Evolutionary conservation across 2,888 invertebrate species (phyloP).

Genomic region (Netelia fuscicornis): DNA sequence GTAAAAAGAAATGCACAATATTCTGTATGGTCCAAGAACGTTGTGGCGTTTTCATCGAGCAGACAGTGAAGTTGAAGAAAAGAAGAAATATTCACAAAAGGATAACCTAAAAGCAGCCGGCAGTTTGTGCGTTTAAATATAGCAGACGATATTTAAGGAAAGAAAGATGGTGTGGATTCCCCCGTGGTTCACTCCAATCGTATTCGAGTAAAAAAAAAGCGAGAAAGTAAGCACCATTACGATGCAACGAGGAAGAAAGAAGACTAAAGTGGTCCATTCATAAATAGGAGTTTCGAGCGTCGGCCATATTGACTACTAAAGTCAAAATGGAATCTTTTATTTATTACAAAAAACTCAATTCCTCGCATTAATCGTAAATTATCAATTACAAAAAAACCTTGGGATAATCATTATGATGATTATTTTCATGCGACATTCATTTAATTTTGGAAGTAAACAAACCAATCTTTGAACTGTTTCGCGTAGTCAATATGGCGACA

Average conservation of each 20-base stretch:
- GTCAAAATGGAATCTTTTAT: conserved; percentile 56
- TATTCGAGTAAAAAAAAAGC: neutral
- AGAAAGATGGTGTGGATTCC: conserved; percentile 50
- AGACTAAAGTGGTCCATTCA: conserved; percentile 77
- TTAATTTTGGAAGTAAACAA: conserved; percentile 7
- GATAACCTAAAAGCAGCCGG: conserved; percentile 36
- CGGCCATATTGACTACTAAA: conserved; percentile 77
- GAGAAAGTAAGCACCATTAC: conserved; percentile 26
- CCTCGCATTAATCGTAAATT: neutral
- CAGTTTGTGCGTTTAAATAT: conserved; percentile 58
- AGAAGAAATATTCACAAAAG: conserved; percentile 13
- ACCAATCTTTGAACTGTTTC: neutral
- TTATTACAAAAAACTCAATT: conserved; percentile 4
- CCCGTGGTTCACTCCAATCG: conserved; percentile 16
- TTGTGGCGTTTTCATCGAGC: neutral
- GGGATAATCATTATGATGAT: neutral
- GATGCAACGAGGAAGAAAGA: conserved; percentile 25
- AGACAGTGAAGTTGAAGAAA: neutral
- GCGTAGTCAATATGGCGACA: conserved; percentile 43
- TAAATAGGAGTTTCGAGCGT: conserved; percentile 74
- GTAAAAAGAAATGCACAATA: no score
- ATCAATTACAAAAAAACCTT: neutral
- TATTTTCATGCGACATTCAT: neutral
- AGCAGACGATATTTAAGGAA: conserved; percentile 43
- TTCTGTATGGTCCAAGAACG: neutral